These are phyloP conservation scores for Meloidogyne exigua DNA, from an alignment of 1,140 invertebrate species.

Conservation along the genomic window DNA sequence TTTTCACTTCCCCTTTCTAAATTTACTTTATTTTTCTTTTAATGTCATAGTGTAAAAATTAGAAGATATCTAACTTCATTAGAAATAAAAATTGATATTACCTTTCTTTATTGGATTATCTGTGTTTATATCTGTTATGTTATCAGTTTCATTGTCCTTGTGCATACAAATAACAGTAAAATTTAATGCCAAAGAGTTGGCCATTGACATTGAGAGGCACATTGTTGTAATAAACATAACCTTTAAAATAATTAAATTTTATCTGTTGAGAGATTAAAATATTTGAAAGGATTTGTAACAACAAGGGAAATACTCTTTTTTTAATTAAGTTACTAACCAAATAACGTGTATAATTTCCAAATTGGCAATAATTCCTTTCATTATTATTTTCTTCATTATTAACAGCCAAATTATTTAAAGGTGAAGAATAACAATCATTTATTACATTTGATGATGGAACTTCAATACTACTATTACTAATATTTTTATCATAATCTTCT, in stretches of 20 bases:
- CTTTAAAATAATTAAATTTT: slow-evolving; percentile 10
- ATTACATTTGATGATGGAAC: not conserved
- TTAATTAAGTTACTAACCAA: not conserved
- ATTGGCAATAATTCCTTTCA: slow-evolving; percentile 1
- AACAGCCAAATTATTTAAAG: not conserved
- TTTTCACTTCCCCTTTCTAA: not conserved
- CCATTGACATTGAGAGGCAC: slow-evolving; percentile 42
- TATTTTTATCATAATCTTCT: not conserved
- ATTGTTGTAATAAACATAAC: slow-evolving; percentile 37
- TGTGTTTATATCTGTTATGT: not conserved
- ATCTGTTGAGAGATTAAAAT: not conserved
- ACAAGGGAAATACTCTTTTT: not conserved
- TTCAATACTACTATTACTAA: not conserved
- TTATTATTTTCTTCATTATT: not conserved
- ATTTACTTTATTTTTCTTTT: not conserved
- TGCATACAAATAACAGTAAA: slow-evolving; percentile 54
- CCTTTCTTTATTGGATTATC: not conserved
- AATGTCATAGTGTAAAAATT: not conserved
- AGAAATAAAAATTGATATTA: not conserved
- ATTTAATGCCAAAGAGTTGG: slow-evolving; percentile 49
- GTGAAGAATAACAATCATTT: not conserved
- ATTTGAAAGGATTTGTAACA: no score
- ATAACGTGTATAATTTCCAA: slow-evolving; percentile 33
- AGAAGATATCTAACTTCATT: not conserved
- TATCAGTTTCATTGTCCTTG: not conserved